A percentile compares a stretch with the other conserved stretches of the same genome.
phyloP scores from a whole-genome alignment of 35 echinoderm and acorn worm genomes.

The Lytechinus variegatus region DNA sequence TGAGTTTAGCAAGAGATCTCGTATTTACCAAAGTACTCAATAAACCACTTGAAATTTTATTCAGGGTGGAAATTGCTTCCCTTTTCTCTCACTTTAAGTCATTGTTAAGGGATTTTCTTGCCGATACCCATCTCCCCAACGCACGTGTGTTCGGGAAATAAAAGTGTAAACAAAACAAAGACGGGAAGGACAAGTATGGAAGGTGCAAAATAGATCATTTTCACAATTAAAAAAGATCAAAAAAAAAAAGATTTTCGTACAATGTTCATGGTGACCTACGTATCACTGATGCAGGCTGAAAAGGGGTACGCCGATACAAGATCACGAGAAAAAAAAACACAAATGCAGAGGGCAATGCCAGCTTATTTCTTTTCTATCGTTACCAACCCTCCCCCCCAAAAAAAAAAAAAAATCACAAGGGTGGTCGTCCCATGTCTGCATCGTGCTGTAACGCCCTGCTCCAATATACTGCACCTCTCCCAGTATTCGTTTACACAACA shows the following conservation, averaged over 20 bases:
- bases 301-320: no score
- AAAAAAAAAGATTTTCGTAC: not conserved
- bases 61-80: conserved; percentile 52
- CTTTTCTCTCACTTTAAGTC: conserved; percentile 45
- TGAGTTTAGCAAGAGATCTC: not conserved
- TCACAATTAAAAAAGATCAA: not conserved
- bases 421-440: no score
- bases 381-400: no score
- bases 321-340: no score
- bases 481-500: no score
- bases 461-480: no score
- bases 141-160: conserved; percentile 18
- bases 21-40: conserved; percentile 50
- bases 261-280: no score
- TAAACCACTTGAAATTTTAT: conserved; percentile 24
- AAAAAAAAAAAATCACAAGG: no score
- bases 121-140: conserved; percentile 5
- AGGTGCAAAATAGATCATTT: not conserved
- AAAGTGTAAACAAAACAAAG: not conserved
- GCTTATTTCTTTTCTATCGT: no score
- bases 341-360: no score
- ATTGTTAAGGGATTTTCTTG: conserved; percentile 39
- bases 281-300: no score
- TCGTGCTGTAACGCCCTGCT: no score
- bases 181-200: not conserved